Conservation (phyloP, 2,113 vertebrate genomes). For the Oreochromis niloticus region DNA sequence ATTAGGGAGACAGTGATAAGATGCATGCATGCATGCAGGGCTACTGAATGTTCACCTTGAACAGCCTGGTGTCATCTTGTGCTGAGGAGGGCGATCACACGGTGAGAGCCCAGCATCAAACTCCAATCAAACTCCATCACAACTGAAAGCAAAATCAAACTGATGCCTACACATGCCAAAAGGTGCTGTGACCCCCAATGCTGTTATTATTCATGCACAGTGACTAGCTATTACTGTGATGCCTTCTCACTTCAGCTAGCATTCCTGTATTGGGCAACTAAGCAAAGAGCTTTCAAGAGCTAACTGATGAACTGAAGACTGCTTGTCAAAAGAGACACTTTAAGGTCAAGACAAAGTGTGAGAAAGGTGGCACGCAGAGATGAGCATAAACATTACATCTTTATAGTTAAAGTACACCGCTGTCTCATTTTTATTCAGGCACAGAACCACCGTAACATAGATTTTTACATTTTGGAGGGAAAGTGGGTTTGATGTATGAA, state of each 20-base stretch:
- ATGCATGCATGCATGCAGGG: conserved; percentile 57
- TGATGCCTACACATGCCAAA: conserved; percentile 16
- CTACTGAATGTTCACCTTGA: conserved; percentile 62
- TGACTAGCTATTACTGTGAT: conserved; percentile 41
- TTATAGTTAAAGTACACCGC: background rate
- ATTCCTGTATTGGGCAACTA: conserved; percentile 44
- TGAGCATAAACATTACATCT: background rate
- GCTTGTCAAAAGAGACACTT: conserved; percentile 33
- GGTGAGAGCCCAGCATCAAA: conserved; percentile 56
- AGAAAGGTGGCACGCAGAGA: background rate
- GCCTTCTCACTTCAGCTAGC: conserved; percentile 36
- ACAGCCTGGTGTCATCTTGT: conserved; percentile 54
- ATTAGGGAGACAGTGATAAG: conserved; percentile 63
- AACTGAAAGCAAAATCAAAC: conserved; percentile 57
- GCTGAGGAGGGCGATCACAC: conserved; percentile 48
- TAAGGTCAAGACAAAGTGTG: background rate
- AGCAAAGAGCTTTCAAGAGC: conserved; percentile 54
- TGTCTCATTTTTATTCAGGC: background rate
- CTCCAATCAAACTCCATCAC: conserved; percentile 57
- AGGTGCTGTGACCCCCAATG: conserved; percentile 48
- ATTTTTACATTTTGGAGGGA: background rate
- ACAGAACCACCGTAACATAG: background rate
- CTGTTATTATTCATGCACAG: conserved; percentile 50
- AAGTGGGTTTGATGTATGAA: background rate
- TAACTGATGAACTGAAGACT: conserved; percentile 31